Base-by-base conservation (phyloP, 2,888 invertebrate species). In the Harpagoxenus sublaevis region DNA sequence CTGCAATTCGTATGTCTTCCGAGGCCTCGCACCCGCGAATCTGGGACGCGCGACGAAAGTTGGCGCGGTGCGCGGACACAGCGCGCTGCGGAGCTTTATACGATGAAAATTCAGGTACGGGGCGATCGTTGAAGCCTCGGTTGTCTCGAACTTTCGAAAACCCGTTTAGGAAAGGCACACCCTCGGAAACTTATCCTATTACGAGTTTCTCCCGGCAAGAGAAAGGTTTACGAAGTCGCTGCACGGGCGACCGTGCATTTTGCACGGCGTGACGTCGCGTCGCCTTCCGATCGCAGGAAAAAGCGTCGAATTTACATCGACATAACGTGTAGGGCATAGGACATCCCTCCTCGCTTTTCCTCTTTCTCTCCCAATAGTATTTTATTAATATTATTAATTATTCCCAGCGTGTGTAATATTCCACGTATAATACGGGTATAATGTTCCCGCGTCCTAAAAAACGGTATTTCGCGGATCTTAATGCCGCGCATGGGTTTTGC, bases 111-210 rank as follows among this genome's bases (percentile, higher is more conserved):
- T 89, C 83, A 84, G 85, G 78, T 81, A 75, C 63, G 68, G 74
- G 35, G 83, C 75, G 85, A 89, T 91, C 88, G 90, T 92, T 89
- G 89, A 88, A 90, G 89, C 68, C 86, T 83, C 78, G 78, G 85
- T n/a, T 55, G 78, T 65, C 79, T 86, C 75, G 75, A 90, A 92
- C 87, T 93, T 92, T 81, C 89, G 84, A 85, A 88, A 90, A 91
- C 89, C 91, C 89, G 89, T 88, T 91, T 88, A 84, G 87, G 87
- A 89, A 81, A 91, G 88, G 79, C 88, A 89, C 87, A 79, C 89
- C 83, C 87, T 74, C 28, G 84, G 84, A 89, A 93, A 93, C 91
- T 93, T 93, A 92, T 93, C 92, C 93, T 91, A 93, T 93, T 93
- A 92, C 90, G 90, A 91, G 91, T 90, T 90, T 88, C 85, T 18